Base-by-base conservation (phyloP, 1,140 invertebrate genomes). In the Radopholus similis region DNA sequence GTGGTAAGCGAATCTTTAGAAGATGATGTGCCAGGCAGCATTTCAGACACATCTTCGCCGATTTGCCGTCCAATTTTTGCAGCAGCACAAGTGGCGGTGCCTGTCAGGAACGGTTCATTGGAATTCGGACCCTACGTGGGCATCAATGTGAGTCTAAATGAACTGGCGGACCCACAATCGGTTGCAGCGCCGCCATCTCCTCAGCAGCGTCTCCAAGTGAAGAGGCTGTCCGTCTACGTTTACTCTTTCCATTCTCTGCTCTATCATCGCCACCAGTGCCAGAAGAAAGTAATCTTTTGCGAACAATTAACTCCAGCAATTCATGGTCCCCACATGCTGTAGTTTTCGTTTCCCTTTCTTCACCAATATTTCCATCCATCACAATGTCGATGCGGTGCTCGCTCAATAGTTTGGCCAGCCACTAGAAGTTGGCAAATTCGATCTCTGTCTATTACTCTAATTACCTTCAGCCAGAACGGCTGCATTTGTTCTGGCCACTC, bases 401-500 rank as follows among this genome's bases (percentile, higher is more conserved):
- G 37, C 63, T 18, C 26, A 66, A 37, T 26, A 66, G 15, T 9
- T 13, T 66, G 21, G 35, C 23, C 4, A 60, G 4, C 42, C 42
- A 51, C 53, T 64, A 2, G n/a, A 65, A 64, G 15, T 5, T 68
- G 6, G 13, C 4, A 23, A 66, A 66, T 5, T 13, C 30, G 5
- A 11, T 5, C n/a, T 9, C 1, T 23, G 21, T 9, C 1, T 11
- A 66, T 18, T 66, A 18, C 37, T 6, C 21, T 28, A n/a, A 11
- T 8, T 15, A 73, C 68, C 57, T 73, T 70, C 30, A 70, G 51
- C 70, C 71, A 70, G 26, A 35, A n/a, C 6, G 70, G 49, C 38
- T 67, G 44, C 18, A 74, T 15, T 5, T 77, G n/a, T 28, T 15
- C 23, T 23, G 74, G 70, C 71, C 71, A 72, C 11, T 76, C 37